Base-by-base conservation (phyloP, 2,888 invertebrate species). In the Parascotia fuliginaria region DNA sequence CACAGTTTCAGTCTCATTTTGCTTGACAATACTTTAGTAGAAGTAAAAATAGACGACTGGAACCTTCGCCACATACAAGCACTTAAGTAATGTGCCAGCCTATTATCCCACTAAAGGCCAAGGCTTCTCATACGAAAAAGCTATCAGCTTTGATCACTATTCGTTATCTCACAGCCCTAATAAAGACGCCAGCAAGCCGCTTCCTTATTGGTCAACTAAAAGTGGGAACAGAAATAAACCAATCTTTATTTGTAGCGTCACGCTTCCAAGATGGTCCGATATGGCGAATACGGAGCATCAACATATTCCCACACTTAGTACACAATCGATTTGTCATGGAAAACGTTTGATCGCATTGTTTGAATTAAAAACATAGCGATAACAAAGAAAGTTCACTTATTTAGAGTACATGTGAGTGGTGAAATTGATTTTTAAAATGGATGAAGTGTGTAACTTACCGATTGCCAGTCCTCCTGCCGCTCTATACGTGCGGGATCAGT, bases 391-490 rank as follows among this genome's bases (percentile, higher is more conserved):
- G 15, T 34, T 34, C 19, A 34, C 34, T 19, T 34, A 34, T 34
- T 34, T 34, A n/a, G 5, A 7, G 14, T 29, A 29, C 29, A 29
- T 29, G 9, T 31, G 31, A 13, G 24, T 24, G 24, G 1, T 7
- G 7, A 9, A 6, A 6, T 24, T n/a, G n/a, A n/a, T n/a, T n/a
- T 1, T 24, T 7, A 7, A 9, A 24, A 24, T 6, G 24, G 24
- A 6, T 24, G 3, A 9, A 24, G 7, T 24, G 4, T 6, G 24
- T 7, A 7, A 24, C 95, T 94, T 87, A 97, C 97, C 93, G 96
- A 96, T 92, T 97, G 97, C 97, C 97, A 97, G 81, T 97, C 97
- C 87, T 97, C 97, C 61, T 96, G 96, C 70, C 97, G 95, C 82
- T 97, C 97, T 70, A 96, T 94, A 52, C 95, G 93, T 55, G 96